Conservation (phyloP, 2,888 invertebrate genomes). For the Synanthedon myopaeformis region DNA sequence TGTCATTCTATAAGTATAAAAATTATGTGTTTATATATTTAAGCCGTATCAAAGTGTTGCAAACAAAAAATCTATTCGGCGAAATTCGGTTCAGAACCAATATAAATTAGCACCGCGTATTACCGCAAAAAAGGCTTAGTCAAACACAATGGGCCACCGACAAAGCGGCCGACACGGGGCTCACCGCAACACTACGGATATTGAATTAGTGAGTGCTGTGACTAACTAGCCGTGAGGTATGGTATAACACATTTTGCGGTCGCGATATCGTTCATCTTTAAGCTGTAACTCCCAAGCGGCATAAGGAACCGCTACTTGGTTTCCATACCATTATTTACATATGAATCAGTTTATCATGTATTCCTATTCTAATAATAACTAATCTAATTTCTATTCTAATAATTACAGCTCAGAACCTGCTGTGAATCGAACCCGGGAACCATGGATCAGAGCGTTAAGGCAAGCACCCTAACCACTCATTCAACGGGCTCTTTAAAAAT, state of each 20-base stretch:
- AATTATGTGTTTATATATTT: no score
- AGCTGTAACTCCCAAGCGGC: neutral
- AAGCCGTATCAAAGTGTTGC: constrained; percentile 1
- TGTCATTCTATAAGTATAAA: no score
- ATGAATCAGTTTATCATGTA: no score
- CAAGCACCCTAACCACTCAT: no score
- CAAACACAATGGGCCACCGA: constrained; percentile 27
- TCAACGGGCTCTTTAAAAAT: no score
- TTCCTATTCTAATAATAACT: no score
- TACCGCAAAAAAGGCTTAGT: constrained; percentile 30
- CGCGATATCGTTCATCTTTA: constrained; percentile 12
- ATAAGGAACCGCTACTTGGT: neutral
- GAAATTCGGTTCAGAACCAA: constrained; percentile 33
- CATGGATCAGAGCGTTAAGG: no score
- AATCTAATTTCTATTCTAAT: no score
- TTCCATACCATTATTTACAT: neutral
- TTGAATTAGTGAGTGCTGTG: constrained; percentile 30
- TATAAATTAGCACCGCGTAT: constrained; percentile 36
- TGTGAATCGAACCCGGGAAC: no score
- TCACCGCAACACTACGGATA: constrained; percentile 8
- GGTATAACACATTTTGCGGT: constrained; percentile 49
- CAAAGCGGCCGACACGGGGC: constrained; percentile 16
- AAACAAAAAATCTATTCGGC: constrained; percentile 27
- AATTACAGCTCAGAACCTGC: no score
- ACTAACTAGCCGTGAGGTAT: constrained; percentile 37